A percentile compares a stretch with the other conserved stretches of the same genome.
phyloP scores from a whole-genome alignment of 2,113 vertebrate species.

The Gallinago paraguaiae region DNA sequence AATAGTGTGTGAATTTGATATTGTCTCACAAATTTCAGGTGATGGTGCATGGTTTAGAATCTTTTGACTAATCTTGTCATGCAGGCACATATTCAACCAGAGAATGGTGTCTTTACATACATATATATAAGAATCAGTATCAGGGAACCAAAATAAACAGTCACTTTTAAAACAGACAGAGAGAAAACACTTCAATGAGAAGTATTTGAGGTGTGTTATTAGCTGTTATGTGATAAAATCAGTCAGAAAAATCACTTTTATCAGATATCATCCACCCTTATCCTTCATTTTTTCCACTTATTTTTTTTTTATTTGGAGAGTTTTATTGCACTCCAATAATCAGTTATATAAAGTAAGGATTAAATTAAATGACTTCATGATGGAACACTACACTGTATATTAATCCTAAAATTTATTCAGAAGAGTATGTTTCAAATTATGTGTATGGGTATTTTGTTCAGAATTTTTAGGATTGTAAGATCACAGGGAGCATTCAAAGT shows the following conservation, averaged over 20 bases:
- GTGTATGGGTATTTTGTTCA: background rate
- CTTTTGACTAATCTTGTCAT: background rate
- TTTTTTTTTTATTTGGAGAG: background rate
- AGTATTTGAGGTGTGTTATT: background rate
- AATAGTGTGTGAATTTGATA: background rate
- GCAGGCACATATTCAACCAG: background rate
- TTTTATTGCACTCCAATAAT: background rate
- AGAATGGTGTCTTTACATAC: background rate
- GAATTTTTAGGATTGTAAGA: background rate
- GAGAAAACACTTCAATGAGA: background rate
- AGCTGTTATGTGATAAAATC: rapidly evolving
- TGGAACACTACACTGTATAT: background rate
- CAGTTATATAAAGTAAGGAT: background rate
- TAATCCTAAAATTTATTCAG: background rate
- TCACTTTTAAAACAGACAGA: background rate
- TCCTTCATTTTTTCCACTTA: background rate
- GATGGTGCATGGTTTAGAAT: background rate
- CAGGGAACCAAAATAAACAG: background rate
- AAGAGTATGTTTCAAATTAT: background rate
- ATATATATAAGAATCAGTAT: background rate
- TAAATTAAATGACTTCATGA: background rate
- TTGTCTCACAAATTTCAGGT: background rate
- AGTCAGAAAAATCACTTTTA: background rate
- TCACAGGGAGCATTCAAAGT: constrained; percentile 3
- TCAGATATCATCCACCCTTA: background rate